These are phyloP conservation scores for Phytoseiulus persimilis DNA, from an alignment of 2,888 invertebrate species.

Conservation along the genomic window DNA sequence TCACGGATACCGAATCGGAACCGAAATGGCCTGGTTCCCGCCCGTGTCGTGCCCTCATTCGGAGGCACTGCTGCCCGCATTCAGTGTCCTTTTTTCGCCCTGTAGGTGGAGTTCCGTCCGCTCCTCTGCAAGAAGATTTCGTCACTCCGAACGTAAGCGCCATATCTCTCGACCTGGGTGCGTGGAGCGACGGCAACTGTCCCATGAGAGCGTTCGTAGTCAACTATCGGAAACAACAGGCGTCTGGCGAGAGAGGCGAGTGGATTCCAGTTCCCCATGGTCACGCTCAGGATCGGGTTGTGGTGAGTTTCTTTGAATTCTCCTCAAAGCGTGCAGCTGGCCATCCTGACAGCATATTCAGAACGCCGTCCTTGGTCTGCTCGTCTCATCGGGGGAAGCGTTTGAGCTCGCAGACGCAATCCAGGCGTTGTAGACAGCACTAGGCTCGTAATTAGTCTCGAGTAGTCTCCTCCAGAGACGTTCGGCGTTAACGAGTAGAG, in stretches of 20 bases:
- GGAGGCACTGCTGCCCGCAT: too few relatives aligned
- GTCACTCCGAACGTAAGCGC: constrained; percentile 19
- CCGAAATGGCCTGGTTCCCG: too few relatives aligned
- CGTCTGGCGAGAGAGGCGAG: constrained; percentile 13
- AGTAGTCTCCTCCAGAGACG: too few relatives aligned
- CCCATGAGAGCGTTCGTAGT: constrained; percentile 23
- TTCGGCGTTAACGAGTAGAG: neutral
- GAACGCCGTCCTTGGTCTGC: too few relatives aligned
- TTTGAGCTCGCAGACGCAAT: too few relatives aligned
- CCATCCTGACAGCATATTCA: too few relatives aligned
- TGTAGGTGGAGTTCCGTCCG: constrained; percentile 18
- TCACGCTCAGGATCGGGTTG: constrained; percentile 36
- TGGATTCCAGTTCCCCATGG: constrained; percentile 14
- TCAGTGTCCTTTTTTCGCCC: neutral
- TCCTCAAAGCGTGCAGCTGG: neutral
- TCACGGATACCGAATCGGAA: too few relatives aligned
- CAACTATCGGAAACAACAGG: constrained; percentile 28
- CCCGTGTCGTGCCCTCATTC: too few relatives aligned
- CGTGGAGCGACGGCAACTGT: constrained; percentile 31
- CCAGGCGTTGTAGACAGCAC: too few relatives aligned
- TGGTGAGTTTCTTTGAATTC: neutral
- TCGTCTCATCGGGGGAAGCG: too few relatives aligned
- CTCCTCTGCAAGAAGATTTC: constrained; percentile 31
- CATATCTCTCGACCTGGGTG: constrained; percentile 18
- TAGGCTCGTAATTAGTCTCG: too few relatives aligned